phyloP scores from a whole-genome alignment of 2,797 vertebrate species.

The Notoglanidium macrostoma region DNA sequence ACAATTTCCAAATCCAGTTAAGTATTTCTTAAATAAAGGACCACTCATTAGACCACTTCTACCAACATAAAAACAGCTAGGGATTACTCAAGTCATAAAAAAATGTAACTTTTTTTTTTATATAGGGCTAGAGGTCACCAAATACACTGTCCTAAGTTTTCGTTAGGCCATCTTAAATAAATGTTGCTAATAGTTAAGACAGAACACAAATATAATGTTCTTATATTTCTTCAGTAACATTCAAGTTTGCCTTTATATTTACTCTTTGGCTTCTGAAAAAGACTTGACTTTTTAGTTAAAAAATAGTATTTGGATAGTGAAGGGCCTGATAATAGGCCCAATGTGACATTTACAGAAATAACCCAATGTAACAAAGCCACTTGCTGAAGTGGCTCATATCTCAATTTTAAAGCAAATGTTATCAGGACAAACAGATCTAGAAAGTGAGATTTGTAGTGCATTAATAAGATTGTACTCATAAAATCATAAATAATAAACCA shows the following conservation, averaged over 20 bases:
- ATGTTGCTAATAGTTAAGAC: neutral
- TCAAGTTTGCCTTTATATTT: neutral
- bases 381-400: constrained; percentile 2
- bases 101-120: neutral
- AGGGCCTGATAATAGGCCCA: neutral
- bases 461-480: neutral
- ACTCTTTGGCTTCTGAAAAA: constrained; percentile 36
- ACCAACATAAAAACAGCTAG: neutral
- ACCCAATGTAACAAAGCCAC: neutral
- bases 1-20: neutral
- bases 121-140: neutral
- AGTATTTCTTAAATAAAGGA: neutral
- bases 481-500: neutral
- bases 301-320: neutral
- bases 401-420: neutral
- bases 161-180: constrained; percentile 1
- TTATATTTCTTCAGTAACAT: constrained; percentile 17
- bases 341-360: neutral
- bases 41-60: neutral
- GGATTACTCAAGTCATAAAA: neutral
- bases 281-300: neutral
- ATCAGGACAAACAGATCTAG: neutral
- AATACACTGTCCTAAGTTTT: neutral
- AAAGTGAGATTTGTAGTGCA: constrained; percentile 11
- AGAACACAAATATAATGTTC: neutral